Conservation (phyloP, 2,888 invertebrate species). For the Atherix ibis region DNA sequence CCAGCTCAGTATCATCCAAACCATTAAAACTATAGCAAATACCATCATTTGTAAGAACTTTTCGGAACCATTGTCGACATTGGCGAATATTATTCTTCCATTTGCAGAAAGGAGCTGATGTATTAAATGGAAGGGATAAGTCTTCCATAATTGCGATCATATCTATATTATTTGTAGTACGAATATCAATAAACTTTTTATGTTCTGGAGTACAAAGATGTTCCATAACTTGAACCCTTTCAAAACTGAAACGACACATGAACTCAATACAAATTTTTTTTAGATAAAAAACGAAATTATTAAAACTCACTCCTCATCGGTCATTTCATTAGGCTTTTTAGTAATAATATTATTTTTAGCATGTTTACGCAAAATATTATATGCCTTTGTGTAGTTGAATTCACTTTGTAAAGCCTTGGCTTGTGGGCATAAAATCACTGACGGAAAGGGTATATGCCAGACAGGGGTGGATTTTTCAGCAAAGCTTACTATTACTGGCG, state of each 20-base stretch:
- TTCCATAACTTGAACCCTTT: no score
- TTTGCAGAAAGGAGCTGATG: constrained; percentile 5
- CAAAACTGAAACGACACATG: no score
- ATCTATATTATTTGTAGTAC: no score
- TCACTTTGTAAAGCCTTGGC: constrained; percentile 26
- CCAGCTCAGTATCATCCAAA: constrained; percentile 4
- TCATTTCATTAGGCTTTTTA: no score
- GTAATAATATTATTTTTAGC: no score
- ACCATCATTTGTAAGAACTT: constrained; percentile 6
- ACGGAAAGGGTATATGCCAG: constrained; percentile 12
- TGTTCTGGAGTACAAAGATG: no score
- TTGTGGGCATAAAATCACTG: constrained; percentile 12
- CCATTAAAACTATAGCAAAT: constrained; percentile 7
- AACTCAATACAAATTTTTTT: no score
- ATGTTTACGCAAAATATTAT: constrained; percentile 30
- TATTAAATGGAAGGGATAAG: constrained; percentile 1
- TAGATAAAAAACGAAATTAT: no score
- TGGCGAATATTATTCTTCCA: constrained; percentile 2
- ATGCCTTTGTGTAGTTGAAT: constrained; percentile 42
- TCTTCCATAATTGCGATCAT: no score
- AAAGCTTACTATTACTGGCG: constrained; percentile 48
- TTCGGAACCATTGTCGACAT: constrained; percentile 1
- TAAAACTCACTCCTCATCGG: no score
- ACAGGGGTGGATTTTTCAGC: constrained; percentile 41
- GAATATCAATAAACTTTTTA: no score